Evolutionary conservation across 1,140 invertebrate species (phyloP).

Genomic region (Drosophila triauraria): DNA sequence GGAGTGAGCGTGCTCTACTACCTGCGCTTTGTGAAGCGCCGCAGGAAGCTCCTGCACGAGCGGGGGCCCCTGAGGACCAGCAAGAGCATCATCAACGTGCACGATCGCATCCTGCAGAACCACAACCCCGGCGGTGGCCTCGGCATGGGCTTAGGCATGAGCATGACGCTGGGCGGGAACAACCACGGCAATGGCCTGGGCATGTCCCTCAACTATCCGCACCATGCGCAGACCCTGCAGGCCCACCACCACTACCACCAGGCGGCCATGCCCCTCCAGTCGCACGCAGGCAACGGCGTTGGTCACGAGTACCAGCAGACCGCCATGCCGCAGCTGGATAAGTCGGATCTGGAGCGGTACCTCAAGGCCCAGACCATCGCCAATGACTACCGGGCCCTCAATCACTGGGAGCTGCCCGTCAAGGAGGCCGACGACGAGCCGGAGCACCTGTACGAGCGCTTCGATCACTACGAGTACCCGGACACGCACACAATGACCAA

Average conservation of each 20-base stretch:
- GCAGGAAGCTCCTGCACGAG: slow-evolving; percentile 76
- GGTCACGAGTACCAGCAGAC: slow-evolving; percentile 78
- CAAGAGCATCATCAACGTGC: slow-evolving; percentile 83
- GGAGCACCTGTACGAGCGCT: slow-evolving; percentile 84
- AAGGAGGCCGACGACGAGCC: slow-evolving; percentile 83
- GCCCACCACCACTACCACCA: slow-evolving; percentile 60
- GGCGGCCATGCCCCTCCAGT: slow-evolving; percentile 68
- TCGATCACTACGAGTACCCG: slow-evolving; percentile 84
- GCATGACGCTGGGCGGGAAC: slow-evolving; percentile 65
- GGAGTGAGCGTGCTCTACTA: slow-evolving; percentile 82
- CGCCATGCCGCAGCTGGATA: slow-evolving; percentile 80
- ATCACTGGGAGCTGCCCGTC: slow-evolving; percentile 82
- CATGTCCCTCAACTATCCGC: slow-evolving; percentile 72
- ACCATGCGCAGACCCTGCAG: slow-evolving; percentile 75
- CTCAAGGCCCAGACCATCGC: slow-evolving; percentile 81
- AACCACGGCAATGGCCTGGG: slow-evolving; percentile 50
- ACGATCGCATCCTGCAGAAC: slow-evolving; percentile 77
- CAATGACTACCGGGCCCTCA: slow-evolving; percentile 82
- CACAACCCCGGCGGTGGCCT: slow-evolving; percentile 60
- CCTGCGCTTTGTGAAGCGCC: slow-evolving; percentile 77
- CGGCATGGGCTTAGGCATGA: slow-evolving; percentile 64
- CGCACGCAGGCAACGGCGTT: slow-evolving; percentile 20
- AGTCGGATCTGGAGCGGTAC: slow-evolving; percentile 82
- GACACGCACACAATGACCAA: slow-evolving; percentile 81
- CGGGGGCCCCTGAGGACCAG: slow-evolving; percentile 70